Percentiles rank a stretch among this genome's conserved stretches.
These are phyloP conservation scores for Gadopsis bispinosus DNA, from an alignment of 2,797 vertebrate species.

Conservation along the genomic window DNA sequence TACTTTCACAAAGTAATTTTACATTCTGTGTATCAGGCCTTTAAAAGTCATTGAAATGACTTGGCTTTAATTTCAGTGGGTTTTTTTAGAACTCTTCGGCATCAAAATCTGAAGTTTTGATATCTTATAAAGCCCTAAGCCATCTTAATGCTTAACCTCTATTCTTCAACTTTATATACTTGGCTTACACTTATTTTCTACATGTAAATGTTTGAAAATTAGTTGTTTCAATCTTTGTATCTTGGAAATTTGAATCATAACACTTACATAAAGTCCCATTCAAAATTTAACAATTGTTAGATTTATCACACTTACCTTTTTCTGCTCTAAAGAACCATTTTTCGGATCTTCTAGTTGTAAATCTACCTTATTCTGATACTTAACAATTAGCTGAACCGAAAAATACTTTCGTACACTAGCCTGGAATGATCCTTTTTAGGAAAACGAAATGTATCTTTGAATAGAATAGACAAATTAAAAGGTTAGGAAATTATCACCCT, in stretches of 20 bases:
- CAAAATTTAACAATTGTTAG: slow-evolving; percentile 3
- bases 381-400: not conserved
- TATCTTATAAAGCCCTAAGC: not conserved
- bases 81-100: not conserved
- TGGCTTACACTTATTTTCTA: not conserved
- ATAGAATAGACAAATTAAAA: slow-evolving; percentile 22
- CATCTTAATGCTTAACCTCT: not conserved
- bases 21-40: not conserved
- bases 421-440: not conserved
- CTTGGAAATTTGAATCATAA: not conserved
- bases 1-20: not conserved
- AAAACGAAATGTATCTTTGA: not conserved
- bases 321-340: not conserved
- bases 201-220: not conserved
- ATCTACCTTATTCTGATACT: slow-evolving; percentile 10
- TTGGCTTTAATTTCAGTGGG: not conserved
- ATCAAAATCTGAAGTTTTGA: not conserved
- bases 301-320: not conserved
- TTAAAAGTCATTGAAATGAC: not conserved
- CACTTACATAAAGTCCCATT: not conserved
- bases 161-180: not conserved
- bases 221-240: not conserved
- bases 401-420: not conserved
- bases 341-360: slow-evolving; percentile 1
- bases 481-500: slow-evolving; percentile 2